Percentiles rank a stretch among this genome's conserved stretches.
phyloP scores from a whole-genome alignment of 2,113 vertebrate genomes.

The Callipepla californica region DNA sequence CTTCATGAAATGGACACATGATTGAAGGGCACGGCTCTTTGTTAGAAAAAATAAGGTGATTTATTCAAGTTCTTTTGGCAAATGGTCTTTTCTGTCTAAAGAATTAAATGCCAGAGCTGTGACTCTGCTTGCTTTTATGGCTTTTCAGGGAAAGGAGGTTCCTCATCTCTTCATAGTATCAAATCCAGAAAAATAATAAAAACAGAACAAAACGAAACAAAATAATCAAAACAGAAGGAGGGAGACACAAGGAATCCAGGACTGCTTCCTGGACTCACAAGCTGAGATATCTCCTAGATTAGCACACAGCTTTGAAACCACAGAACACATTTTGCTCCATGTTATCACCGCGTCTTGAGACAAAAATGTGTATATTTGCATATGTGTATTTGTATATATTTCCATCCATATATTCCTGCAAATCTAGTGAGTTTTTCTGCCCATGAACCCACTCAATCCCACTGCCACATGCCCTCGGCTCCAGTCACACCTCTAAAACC shows the following conservation, averaged over 20 bases:
- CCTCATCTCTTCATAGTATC: background rate
- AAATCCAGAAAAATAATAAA: background rate
- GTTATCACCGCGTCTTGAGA: background rate
- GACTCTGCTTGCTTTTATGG: background rate
- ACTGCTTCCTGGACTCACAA: background rate
- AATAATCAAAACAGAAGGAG: background rate
- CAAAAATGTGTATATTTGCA: background rate
- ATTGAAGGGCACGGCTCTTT: background rate
- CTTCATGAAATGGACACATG: background rate
- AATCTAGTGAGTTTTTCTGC: background rate
- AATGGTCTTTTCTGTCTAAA: background rate
- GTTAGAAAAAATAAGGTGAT: background rate
- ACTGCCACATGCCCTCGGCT: background rate
- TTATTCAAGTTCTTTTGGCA: slow-evolving; percentile 11
- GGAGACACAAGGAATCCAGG: background rate
- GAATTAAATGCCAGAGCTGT: background rate
- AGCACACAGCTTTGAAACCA: background rate
- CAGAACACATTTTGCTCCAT: background rate
- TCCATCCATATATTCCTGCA: background rate
- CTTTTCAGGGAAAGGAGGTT: background rate
- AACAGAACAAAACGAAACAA: background rate
- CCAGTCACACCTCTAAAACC: background rate
- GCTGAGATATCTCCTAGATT: background rate
- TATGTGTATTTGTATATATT: background rate
- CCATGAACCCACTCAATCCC: fast-evolving